A percentile compares a stretch with the other conserved stretches of the same genome.
phyloP scores from a whole-genome alignment of 2,113 vertebrate species.

The Ascaphus truei region DNA sequence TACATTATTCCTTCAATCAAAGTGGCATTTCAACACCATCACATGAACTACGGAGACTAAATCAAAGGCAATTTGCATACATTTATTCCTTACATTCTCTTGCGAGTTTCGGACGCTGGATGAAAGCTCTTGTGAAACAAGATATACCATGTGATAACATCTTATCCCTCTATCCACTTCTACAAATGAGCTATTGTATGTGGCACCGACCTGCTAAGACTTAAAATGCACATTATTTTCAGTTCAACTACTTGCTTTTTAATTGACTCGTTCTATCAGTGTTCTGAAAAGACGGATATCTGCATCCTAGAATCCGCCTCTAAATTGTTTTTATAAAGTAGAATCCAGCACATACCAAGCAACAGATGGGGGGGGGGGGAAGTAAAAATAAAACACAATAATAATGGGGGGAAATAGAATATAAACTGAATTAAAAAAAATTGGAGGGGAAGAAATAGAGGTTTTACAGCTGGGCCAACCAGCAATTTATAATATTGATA shows the following conservation, averaged over 20 bases:
- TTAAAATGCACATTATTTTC: not conserved
- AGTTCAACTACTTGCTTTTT: not conserved
- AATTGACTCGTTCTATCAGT: not conserved
- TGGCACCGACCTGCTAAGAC: not conserved
- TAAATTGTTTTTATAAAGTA: too few relatives aligned
- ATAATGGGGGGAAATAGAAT: constrained; percentile 13
- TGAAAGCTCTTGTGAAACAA: constrained; percentile 6
- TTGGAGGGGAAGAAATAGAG: too few relatives aligned
- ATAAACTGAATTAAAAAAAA: too few relatives aligned
- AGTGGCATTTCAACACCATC: too few relatives aligned
- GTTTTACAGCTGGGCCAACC: not conserved
- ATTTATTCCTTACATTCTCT: not conserved
- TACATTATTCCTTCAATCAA: too few relatives aligned
- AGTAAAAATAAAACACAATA: not conserved
- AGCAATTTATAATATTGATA: constrained; percentile 4
- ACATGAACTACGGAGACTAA: not conserved
- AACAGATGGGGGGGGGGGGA: too few relatives aligned
- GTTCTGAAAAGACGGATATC: not conserved
- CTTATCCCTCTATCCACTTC: not conserved
- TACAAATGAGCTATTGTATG: constrained; percentile 10
- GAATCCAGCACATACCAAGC: too few relatives aligned
- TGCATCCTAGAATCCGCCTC: too few relatives aligned
- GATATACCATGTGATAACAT: constrained; percentile 9
- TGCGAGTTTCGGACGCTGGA: constrained; percentile 9
- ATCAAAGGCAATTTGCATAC: not conserved